Base-by-base conservation (phyloP, 2,888 invertebrate genomes). In the Hedya salicella region DNA sequence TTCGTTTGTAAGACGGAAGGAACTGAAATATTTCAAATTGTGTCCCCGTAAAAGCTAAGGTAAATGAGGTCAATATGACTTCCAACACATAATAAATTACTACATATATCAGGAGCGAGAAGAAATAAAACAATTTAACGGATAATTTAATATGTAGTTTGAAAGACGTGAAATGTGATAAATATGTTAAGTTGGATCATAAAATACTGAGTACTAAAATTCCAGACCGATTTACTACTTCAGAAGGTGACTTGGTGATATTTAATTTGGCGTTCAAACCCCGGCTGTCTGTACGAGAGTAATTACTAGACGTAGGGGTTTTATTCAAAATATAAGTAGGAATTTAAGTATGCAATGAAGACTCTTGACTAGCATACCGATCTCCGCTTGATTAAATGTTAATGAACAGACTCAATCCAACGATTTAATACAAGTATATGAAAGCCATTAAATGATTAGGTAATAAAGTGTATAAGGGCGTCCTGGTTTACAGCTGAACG, bases 361-460 rank as follows among this genome's bases (percentile, higher is more conserved):
- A 36, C 39, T 40, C 50, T 17, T 40, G 4, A 50, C n/a, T 30
- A 6, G 8, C 39, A 59, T 21, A 2, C 49, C 32, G 16, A 39
- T 6, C 53, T 44, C 32, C 30, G 13, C 42, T 52, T 53, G 36
- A 62, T 62, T 46, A 62, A 19, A 62, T 46, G 44, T 53, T 25
- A 53, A 62, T 53, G n/a, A 61, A 25, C 59, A 21, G 9, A 21
- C 17, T 39, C 50, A 42, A 19, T 52, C 42, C 30, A 52, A 32
- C 52, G 21, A 44, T 30, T 32, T n/a, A 13, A 3, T 16, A 48
- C 1, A 19, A 59, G 46, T 53, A 46, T 30, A 42, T 16, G 50
- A 52, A 36, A 59, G 19, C 52, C 17, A 54, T 54, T 25, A 62
- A 60, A 60, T 25, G 9, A 60, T 60, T 54, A 53, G 17, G 21